Evolutionary conservation across 2,888 invertebrate genomes (phyloP).

Genomic region (Ichneumoninae sp.): DNA sequence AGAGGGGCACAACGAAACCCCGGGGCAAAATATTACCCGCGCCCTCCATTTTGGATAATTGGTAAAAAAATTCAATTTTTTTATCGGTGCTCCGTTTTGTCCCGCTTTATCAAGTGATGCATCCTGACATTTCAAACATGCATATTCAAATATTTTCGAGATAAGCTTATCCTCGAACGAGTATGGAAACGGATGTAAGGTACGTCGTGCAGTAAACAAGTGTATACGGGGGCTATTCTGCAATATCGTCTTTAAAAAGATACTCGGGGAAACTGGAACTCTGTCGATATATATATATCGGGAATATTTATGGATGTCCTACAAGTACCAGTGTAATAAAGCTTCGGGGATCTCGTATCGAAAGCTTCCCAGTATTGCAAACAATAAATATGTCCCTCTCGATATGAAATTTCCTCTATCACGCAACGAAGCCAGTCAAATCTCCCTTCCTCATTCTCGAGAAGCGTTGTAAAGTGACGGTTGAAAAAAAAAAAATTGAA

Average conservation of each 20-base stretch:
- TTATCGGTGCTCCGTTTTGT: background rate
- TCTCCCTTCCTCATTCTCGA: constrained; percentile 19
- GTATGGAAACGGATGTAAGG: background rate
- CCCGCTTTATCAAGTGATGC: background rate
- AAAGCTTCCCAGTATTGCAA: background rate
- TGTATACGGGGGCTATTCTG: background rate
- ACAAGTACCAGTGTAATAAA: constrained; percentile 32
- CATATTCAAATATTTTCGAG: background rate
- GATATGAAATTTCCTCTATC: constrained; percentile 28
- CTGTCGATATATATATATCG: constrained; percentile 11
- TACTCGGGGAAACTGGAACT: background rate
- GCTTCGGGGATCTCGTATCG: constrained; percentile 7
- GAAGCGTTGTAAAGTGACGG: background rate
- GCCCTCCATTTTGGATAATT: background rate
- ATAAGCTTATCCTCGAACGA: background rate
- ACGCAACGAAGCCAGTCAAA: background rate
- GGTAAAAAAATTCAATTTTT: background rate
- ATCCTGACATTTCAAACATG: background rate
- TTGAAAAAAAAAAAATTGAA: constrained; percentile 1
- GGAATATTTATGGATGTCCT: constrained; percentile 1
- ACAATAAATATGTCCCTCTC: constrained; percentile 35
- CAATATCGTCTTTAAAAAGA: constrained; percentile 13
- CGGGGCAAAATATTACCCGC: background rate
- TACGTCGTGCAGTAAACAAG: background rate
- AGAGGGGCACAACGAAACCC: too few species aligned